Conservation (phyloP, 1,140 invertebrate species). For the Penaeus chinensis region DNA sequence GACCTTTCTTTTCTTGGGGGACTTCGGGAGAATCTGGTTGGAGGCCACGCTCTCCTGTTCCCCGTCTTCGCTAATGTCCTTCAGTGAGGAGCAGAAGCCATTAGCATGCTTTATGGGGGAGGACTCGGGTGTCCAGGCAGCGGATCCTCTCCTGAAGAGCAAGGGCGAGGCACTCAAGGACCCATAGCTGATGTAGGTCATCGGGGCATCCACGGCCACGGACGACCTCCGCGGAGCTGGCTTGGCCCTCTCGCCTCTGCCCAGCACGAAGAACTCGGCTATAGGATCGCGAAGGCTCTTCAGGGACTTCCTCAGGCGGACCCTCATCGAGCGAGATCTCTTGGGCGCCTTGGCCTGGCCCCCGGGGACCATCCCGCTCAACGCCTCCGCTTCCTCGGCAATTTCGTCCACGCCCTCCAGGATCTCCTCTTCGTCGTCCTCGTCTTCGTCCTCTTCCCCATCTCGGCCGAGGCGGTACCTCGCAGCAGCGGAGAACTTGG, state of each 20-base stretch:
- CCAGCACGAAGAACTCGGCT: conserved; percentile 18
- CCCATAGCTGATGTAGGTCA: not conserved
- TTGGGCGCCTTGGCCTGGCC: conserved; percentile 19
- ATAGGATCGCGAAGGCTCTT: conserved; percentile 23
- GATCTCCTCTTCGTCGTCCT: not conserved
- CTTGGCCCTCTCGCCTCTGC: not conserved
- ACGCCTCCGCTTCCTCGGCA: not conserved
- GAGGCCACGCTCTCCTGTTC: not conserved
- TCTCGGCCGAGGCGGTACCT: conserved; percentile 18
- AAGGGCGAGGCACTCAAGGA: no score
- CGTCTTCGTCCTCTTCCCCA: conserved; percentile 3
- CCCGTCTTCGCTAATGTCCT: not conserved
- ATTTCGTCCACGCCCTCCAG: not conserved
- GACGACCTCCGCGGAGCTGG: not conserved
- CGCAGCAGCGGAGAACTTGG: conserved; percentile 46
- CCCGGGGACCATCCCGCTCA: not conserved
- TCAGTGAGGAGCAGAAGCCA: not conserved
- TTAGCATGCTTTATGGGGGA: not conserved
- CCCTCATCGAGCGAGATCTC: conserved; percentile 2
- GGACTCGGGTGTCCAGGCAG: not conserved
- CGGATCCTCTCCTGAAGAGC: no score
- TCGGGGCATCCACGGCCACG: not conserved
- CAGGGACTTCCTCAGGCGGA: conserved; percentile 21
- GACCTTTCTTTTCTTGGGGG: not conserved
- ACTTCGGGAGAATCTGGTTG: not conserved